These are phyloP conservation scores for Holocentrus rufus DNA, from an alignment of 2,797 vertebrate species.

Conservation along the genomic window DNA sequence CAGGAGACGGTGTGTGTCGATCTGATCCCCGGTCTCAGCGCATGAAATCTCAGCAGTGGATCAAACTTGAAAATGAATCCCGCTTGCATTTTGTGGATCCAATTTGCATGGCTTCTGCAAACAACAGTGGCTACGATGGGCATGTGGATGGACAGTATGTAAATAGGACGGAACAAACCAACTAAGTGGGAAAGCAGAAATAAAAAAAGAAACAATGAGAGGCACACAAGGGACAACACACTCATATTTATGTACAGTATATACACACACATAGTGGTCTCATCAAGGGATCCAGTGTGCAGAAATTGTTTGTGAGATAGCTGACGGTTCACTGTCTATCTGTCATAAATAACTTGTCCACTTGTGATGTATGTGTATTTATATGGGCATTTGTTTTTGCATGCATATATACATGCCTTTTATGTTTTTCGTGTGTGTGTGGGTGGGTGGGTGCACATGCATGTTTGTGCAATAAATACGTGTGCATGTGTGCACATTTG, in stretches of 20 bases:
- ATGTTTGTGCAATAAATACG: not conserved
- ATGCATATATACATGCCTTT: not conserved
- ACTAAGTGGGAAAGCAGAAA: not conserved
- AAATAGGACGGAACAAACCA: not conserved
- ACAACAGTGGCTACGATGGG: not conserved
- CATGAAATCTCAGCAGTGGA: not conserved
- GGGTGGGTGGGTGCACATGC: not conserved
- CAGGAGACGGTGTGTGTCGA: not conserved
- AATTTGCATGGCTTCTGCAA: not conserved
- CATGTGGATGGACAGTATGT: not conserved
- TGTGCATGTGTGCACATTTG: not conserved
- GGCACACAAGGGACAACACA: conserved; percentile 1
- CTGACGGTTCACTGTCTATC: not conserved
- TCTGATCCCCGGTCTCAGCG: not conserved
- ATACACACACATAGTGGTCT: not conserved
- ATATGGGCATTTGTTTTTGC: not conserved
- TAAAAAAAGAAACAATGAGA: not conserved
- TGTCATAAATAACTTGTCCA: not conserved
- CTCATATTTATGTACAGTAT: not conserved
- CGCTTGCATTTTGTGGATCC: not conserved
- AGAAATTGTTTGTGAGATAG: not conserved
- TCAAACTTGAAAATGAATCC: not conserved
- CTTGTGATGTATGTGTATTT: not conserved
- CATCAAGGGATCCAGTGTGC: not conserved
- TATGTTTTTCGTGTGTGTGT: conserved; percentile 11